Conservation (phyloP, 2,113 vertebrate genomes). For the Esox niger region DNA sequence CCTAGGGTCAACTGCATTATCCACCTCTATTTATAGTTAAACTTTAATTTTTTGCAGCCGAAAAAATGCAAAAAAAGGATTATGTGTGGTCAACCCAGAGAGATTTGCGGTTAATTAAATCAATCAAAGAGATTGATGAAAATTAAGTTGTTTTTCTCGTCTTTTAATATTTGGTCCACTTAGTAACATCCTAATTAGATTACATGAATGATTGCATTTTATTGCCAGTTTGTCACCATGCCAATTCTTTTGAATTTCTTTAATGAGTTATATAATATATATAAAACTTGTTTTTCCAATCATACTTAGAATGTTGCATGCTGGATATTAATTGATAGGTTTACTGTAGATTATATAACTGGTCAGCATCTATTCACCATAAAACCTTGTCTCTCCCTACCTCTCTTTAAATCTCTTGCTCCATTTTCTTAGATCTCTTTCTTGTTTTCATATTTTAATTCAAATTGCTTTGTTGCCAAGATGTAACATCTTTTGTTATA, state of each 20-base stretch:
- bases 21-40: conserved; percentile 79
- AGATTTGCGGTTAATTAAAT: conserved; percentile 79
- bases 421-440: too few species aligned
- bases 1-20: conserved; percentile 73
- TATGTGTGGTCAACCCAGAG: conserved; percentile 63
- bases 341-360: too few species aligned
- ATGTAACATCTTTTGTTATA: too few species aligned
- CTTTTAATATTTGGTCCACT: conserved; percentile 44
- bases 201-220: conserved; percentile 41
- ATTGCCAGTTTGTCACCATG: conserved; percentile 24
- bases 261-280: not conserved
- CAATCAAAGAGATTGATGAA: conserved; percentile 62
- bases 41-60: conserved; percentile 72
- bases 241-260: not conserved
- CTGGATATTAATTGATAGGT: too few species aligned
- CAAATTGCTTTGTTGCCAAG: too few species aligned
- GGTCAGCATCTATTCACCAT: too few species aligned
- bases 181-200: conserved; percentile 55
- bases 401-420: too few species aligned
- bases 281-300: too few species aligned
- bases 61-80: conserved; percentile 70
- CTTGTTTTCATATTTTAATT: too few species aligned
- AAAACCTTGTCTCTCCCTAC: too few species aligned
- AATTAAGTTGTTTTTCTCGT: conserved; percentile 43
- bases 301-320: too few species aligned